Conservation (phyloP, 2,797 vertebrate genomes). For the Halcyon leucocephala region DNA sequence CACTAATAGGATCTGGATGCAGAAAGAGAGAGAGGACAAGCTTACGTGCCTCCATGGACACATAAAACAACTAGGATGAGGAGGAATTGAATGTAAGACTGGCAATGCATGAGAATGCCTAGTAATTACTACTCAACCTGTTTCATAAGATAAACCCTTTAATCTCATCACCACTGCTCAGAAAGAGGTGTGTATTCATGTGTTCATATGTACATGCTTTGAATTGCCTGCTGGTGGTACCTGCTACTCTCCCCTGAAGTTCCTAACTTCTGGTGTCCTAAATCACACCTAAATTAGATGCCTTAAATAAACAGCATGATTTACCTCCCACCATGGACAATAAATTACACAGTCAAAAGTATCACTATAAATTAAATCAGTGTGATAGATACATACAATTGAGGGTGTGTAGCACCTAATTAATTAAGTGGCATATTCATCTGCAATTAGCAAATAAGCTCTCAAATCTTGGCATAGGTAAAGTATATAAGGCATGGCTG, state of each 20-base stretch:
- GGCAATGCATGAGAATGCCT: not conserved
- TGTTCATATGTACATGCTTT: not conserved
- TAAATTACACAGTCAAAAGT: slow-evolving; percentile 23
- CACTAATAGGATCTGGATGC: not conserved
- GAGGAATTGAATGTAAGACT: not conserved
- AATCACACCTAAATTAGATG: not conserved
- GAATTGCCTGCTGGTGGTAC: not conserved
- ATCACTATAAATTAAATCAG: slow-evolving; percentile 38
- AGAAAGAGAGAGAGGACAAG: not conserved
- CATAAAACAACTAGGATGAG: not conserved
- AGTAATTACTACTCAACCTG: not conserved
- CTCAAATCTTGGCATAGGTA: slow-evolving; percentile 34
- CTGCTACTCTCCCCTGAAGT: not conserved
- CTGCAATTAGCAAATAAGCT: slow-evolving; percentile 64
- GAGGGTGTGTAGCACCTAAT: slow-evolving; percentile 56
- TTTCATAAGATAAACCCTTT: not conserved
- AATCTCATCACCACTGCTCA: not conserved
- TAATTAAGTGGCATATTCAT: slow-evolving; percentile 56
- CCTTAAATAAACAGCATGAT: slow-evolving; percentile 3
- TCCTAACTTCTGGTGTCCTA: slow-evolving; percentile 10
- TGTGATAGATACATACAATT: slow-evolving; percentile 58
- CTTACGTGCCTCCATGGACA: not conserved
- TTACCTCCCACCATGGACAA: not conserved
- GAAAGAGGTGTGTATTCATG: not conserved
- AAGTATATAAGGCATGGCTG: not conserved